These are phyloP conservation scores for Laterallus jamaicensis DNA, from an alignment of 2,113 vertebrate genomes.

Conservation along the genomic window DNA sequence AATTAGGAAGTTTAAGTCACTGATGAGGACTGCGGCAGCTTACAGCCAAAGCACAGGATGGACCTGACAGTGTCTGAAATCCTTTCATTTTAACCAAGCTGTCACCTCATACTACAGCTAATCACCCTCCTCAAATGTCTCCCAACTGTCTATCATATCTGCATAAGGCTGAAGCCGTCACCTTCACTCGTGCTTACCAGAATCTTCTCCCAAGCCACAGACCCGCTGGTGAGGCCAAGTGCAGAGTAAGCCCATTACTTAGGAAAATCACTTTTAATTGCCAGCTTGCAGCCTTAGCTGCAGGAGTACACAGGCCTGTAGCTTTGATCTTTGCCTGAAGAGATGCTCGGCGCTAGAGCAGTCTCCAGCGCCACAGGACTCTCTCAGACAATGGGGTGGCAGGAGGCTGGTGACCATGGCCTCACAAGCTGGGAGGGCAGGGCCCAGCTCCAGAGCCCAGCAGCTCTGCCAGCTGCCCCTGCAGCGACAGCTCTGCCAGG, in stretches of 20 bases:
- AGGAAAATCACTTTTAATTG: slow-evolving; percentile 27
- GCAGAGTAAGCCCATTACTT: not conserved
- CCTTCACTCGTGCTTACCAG: not conserved
- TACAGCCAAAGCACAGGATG: not conserved
- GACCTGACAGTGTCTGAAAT: not conserved
- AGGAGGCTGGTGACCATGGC: not conserved
- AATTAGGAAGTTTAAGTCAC: not conserved
- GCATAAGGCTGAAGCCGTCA: not conserved
- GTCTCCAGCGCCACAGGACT: not conserved
- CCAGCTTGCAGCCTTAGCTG: slow-evolving; percentile 9
- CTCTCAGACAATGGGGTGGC: not conserved
- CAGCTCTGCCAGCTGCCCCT: not conserved
- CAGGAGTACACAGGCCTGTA: not conserved
- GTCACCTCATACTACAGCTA: not conserved
- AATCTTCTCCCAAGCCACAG: not conserved
- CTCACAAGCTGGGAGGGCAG: not conserved
- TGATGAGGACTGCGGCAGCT: not conserved
- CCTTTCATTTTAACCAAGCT: not conserved
- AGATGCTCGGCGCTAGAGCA: not conserved
- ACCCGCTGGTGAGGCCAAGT: not conserved
- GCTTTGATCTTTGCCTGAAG: not conserved
- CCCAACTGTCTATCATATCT: not conserved
- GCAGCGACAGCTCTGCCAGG: not conserved
- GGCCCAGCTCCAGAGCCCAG: accelerated
- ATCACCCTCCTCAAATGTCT: not conserved